These are phyloP conservation scores for Oreohelix idahoensis DNA, from an alignment of 1,140 invertebrate genomes.

Conservation along the genomic window DNA sequence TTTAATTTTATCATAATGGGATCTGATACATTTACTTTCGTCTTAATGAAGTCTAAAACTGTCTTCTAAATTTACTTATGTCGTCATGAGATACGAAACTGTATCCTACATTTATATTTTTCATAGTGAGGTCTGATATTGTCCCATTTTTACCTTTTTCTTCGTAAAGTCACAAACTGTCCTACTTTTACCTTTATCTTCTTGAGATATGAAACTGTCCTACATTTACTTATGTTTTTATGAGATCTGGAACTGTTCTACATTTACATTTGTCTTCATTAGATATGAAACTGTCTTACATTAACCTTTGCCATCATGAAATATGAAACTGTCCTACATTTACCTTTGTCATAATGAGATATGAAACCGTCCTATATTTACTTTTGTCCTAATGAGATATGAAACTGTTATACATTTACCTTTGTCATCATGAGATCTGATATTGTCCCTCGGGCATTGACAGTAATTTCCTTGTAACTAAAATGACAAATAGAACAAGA, in stretches of 20 bases:
- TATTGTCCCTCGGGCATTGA: conserved; percentile 52
- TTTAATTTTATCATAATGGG: too few relatives aligned
- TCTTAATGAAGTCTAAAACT: too few relatives aligned
- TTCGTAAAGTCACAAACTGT: conserved; percentile 51
- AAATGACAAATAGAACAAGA: too few relatives aligned
- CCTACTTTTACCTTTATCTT: conserved; percentile 46
- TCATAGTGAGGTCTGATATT: conserved; percentile 52
- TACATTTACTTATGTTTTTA: conserved; percentile 48
- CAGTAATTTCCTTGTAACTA: conserved; percentile 58
- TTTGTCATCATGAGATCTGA: conserved; percentile 53
- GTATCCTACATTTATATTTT: conserved; percentile 46
- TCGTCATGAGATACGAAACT: conserved; percentile 51
- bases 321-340: conserved; percentile 45
- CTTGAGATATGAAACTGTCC: conserved; percentile 53
- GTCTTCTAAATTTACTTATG: too few relatives aligned
- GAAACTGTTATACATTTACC: conserved; percentile 47
- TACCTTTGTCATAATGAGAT: conserved; percentile 52
- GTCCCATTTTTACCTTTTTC: conserved; percentile 49
- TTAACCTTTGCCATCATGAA: conserved; percentile 51
- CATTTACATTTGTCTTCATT: conserved; percentile 49
- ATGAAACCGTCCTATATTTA: conserved; percentile 48
- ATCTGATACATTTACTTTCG: too few relatives aligned
- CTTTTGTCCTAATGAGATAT: conserved; percentile 51
- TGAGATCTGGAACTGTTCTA: conserved; percentile 48
- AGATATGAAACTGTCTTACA: conserved; percentile 46